These are phyloP conservation scores for Hoplodrina ambigua DNA, from an alignment of 2,888 invertebrate species.

Conservation along the genomic window DNA sequence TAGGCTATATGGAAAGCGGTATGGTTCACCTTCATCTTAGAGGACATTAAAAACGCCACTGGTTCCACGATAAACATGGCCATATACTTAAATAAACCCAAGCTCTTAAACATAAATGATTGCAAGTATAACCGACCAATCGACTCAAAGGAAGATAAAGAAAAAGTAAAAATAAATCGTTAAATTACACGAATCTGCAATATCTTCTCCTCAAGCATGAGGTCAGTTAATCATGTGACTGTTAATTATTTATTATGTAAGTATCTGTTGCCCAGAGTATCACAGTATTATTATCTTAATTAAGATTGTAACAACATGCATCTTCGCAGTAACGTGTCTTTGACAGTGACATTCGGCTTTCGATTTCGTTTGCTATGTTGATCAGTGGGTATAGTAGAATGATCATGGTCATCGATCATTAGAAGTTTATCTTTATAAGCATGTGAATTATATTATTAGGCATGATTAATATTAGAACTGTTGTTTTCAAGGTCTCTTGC, in stretches of 20 bases:
- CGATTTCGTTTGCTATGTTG: conserved; percentile 8
- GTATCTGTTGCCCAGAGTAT: conserved; percentile 8
- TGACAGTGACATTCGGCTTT: conserved; percentile 41
- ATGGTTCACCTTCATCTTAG: no score
- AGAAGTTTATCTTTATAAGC: not conserved
- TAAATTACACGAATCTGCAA: not conserved
- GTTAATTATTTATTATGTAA: conserved; percentile 35
- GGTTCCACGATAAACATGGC: no score
- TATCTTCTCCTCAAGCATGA: conserved; percentile 15
- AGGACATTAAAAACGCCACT: no score
- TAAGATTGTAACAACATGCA: conserved; percentile 12
- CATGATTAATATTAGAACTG: not conserved
- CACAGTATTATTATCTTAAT: conserved; percentile 32
- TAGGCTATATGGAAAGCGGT: no score
- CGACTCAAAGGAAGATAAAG: no score
- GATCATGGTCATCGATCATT: conserved; percentile 2
- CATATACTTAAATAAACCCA: no score
- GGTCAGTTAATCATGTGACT: conserved; percentile 30
- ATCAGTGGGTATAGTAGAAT: not conserved
- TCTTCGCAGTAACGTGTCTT: conserved; percentile 11
- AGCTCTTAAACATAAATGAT: no score
- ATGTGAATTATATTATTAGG: not conserved
- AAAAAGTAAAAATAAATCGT: not conserved
- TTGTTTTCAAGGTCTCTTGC: conserved; percentile 1
- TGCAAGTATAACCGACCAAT: no score